Percentiles rank a stretch among this genome's conserved stretches.
Evolutionary conservation across 1,140 invertebrate species (phyloP).

Genomic region (Wasmannia auropunctata): DNA sequence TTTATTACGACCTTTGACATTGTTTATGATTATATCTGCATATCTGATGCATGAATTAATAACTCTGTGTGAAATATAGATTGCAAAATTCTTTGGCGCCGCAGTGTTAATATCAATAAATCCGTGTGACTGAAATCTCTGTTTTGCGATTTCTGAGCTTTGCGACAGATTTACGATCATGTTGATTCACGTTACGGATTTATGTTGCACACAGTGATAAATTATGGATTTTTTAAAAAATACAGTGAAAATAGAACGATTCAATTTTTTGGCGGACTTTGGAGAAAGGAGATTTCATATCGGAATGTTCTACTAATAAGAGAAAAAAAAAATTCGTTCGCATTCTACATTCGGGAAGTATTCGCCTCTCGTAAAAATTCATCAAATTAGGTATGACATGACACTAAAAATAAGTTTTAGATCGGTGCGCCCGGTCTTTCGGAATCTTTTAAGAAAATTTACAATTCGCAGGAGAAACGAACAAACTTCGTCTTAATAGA

Average conservation of each 20-base stretch:
- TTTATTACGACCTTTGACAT: constrained; percentile 61
- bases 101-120: constrained; percentile 28
- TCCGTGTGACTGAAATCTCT: constrained; percentile 19
- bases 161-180: constrained; percentile 30
- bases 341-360: not conserved
- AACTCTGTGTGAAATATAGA: constrained; percentile 67
- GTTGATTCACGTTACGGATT: constrained; percentile 4
- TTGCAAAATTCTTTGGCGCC: constrained; percentile 58
- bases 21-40: too few species aligned
- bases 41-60: constrained; percentile 66
- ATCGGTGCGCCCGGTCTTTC: not conserved
- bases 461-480: constrained; percentile 2
- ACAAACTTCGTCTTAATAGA: constrained; percentile 34
- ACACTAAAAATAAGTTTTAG: constrained; percentile 19
- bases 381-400: not conserved
- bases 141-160: constrained; percentile 17
- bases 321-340: not conserved
- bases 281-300: not conserved
- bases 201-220: constrained; percentile 4
- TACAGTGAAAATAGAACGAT: constrained; percentile 13
- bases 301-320: not conserved
- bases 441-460: constrained; percentile 18
- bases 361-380: constrained; percentile 13
- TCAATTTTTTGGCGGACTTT: constrained; percentile 24
- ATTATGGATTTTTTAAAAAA: constrained; percentile 1